Conservation (phyloP, 2,113 vertebrate species). For the Myotis davidii region DNA sequence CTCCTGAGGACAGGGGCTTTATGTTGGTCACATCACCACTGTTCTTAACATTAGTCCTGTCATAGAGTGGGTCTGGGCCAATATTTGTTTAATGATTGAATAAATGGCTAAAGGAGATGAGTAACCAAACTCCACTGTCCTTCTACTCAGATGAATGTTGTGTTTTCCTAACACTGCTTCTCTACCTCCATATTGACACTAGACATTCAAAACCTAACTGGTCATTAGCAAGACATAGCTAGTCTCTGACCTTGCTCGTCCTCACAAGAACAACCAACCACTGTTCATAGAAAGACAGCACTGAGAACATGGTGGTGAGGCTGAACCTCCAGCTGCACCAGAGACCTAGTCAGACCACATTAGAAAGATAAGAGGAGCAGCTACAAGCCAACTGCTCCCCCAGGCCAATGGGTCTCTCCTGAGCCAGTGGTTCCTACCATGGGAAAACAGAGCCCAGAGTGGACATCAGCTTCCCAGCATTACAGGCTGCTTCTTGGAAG, state of each 20-base stretch:
- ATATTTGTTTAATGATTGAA: not conserved
- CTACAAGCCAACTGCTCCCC: fast-evolving
- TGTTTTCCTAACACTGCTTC: not conserved
- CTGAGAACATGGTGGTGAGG: not conserved
- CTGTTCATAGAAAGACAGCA: not conserved
- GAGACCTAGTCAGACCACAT: not conserved
- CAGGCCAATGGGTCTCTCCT: not conserved
- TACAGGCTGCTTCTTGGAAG: not conserved
- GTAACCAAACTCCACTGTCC: not conserved
- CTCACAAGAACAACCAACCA: not conserved
- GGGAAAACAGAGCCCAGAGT: not conserved
- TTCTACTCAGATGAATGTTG: not conserved
- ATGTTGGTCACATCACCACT: not conserved
- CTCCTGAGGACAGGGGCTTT: not conserved
- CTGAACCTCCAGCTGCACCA: not conserved
- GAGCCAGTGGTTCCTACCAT: not conserved
- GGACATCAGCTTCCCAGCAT: not conserved
- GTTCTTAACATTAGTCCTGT: not conserved
- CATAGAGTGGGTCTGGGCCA: not conserved
- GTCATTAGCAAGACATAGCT: not conserved
- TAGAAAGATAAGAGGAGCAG: not conserved
- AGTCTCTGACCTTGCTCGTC: not conserved
- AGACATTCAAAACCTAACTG: not conserved
- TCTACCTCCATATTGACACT: not conserved
- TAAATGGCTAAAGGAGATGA: not conserved